Evolutionary conservation across 2,888 invertebrate genomes (phyloP).

Genomic region (Beris morrisii): DNA sequence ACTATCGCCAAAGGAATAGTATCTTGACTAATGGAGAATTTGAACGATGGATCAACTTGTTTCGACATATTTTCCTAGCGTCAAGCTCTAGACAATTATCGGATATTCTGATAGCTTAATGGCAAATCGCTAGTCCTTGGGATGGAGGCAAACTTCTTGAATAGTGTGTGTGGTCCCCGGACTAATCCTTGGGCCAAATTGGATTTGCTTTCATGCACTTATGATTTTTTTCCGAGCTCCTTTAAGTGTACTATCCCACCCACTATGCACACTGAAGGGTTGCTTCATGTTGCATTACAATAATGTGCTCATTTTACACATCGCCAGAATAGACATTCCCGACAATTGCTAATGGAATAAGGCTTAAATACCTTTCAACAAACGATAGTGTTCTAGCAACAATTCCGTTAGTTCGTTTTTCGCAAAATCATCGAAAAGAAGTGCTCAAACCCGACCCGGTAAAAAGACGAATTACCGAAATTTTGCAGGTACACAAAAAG

Average conservation of each 20-base stretch:
- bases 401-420: not conserved
- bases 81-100: slow-evolving; percentile 2
- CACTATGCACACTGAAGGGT: slow-evolving; percentile 4
- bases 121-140: slow-evolving; percentile 11
- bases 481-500: slow-evolving; percentile 11
- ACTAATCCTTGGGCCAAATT: not conserved
- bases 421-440: slow-evolving; percentile 15
- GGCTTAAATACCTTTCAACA: too few species aligned
- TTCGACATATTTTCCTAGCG: slow-evolving; percentile 30
- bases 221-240: not conserved
- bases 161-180: too few species aligned
- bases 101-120: slow-evolving; percentile 28
- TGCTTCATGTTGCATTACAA: slow-evolving; percentile 10
- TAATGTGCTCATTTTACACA: too few species aligned
- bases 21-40: slow-evolving; percentile 30
- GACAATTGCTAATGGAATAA: too few species aligned
- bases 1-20: not conserved
- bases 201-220: slow-evolving; percentile 5
- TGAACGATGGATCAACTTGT: slow-evolving; percentile 32
- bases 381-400: too few species aligned
- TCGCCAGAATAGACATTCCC: too few species aligned
- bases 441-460: not conserved
- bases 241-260: slow-evolving; percentile 4
- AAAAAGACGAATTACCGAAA: not conserved
- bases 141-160: not conserved